These are phyloP conservation scores for Pandemis corylana DNA, from an alignment of 2,888 invertebrate genomes.

Conservation along the genomic window DNA sequence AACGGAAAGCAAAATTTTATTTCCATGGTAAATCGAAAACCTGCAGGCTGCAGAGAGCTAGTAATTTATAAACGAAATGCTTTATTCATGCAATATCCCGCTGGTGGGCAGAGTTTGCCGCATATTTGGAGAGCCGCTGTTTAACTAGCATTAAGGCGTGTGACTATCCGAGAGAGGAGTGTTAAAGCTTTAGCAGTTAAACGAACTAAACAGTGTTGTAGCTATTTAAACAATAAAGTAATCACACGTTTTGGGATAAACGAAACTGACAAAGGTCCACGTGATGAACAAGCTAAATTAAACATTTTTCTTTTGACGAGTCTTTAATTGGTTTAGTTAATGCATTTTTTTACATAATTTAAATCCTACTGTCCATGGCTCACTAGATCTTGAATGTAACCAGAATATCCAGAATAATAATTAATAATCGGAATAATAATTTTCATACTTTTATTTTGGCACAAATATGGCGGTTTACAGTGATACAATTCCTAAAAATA, in stretches of 20 bases:
- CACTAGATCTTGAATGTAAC: no score
- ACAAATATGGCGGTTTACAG: no score
- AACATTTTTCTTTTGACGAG: neutral
- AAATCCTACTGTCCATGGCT: neutral
- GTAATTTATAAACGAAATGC: slow-evolving; percentile 7
- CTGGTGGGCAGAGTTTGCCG: slow-evolving; percentile 13
- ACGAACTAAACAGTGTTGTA: neutral
- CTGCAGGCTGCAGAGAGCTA: neutral
- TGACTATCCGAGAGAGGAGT: neutral
- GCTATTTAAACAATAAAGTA: neutral
- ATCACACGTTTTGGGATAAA: neutral
- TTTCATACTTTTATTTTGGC: no score
- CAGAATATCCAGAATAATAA: no score
- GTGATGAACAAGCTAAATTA: neutral
- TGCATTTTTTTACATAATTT: no score
- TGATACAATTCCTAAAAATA: no score
- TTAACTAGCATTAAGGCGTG: slow-evolving; percentile 24
- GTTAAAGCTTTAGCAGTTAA: neutral
- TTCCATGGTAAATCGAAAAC: neutral
- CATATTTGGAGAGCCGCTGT: slow-evolving; percentile 21
- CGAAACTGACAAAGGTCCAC: neutral
- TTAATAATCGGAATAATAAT: no score
- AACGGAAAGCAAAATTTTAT: neutral
- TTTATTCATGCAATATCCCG: slow-evolving; percentile 24
- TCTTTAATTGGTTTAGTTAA: no score